These are phyloP conservation scores for Athetis lepigone DNA, from an alignment of 2,888 invertebrate genomes.

Conservation along the genomic window DNA sequence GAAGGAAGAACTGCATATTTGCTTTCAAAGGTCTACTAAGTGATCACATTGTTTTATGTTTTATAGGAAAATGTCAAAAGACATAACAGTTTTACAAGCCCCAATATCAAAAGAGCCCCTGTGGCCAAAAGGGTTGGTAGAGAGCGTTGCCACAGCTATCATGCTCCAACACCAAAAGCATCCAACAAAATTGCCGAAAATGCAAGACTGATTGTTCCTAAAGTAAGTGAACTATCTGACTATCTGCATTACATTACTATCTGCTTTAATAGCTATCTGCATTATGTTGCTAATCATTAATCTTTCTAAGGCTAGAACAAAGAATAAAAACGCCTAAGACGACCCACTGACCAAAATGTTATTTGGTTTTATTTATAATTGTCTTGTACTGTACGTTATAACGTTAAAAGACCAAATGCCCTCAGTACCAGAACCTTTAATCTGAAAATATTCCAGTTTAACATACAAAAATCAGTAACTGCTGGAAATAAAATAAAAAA, in stretches of 20 bases:
- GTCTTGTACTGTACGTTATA: too few species aligned
- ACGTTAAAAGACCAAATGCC: too few species aligned
- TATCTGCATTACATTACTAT: too few species aligned
- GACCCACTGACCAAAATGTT: too few species aligned
- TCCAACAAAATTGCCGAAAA: slow-evolving; percentile 55
- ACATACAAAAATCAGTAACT: neutral
- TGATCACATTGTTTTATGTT: neutral
- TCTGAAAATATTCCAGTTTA: too few species aligned
- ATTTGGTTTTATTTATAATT: too few species aligned
- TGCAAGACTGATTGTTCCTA: slow-evolving; percentile 68
- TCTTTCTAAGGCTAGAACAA: too few species aligned
- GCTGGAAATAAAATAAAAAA: neutral
- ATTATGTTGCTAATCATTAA: too few species aligned
- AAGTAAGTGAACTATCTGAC: slow-evolving; percentile 71
- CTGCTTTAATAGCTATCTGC: too few species aligned
- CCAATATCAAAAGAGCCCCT: slow-evolving; percentile 73
- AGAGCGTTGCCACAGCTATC: slow-evolving; percentile 84
- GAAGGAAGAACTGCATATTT: neutral
- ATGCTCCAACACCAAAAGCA: slow-evolving; percentile 71
- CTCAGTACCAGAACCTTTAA: too few species aligned
- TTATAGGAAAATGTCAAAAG: slow-evolving; percentile 77
- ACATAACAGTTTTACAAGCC: slow-evolving; percentile 82
- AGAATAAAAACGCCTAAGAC: too few species aligned
- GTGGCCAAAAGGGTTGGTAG: slow-evolving; percentile 78
- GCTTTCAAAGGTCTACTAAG: neutral